phyloP scores from a whole-genome alignment of 2,888 invertebrate species.

The Rotaria socialis region DNA sequence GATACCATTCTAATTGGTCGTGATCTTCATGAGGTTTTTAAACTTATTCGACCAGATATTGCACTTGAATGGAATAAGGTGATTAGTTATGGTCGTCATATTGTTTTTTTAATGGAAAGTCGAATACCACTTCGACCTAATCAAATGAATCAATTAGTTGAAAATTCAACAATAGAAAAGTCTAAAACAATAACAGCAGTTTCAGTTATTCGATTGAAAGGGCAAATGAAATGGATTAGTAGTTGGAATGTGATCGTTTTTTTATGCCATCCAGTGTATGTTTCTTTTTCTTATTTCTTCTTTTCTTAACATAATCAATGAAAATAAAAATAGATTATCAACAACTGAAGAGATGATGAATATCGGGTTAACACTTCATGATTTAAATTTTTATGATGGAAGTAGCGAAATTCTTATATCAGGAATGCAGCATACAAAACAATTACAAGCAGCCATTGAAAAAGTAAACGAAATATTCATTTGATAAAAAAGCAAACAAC shows the following conservation, averaged over 20 bases:
- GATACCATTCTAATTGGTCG: background rate
- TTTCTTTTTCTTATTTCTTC: background rate
- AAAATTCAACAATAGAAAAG: background rate
- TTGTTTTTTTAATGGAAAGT: conserved; percentile 28
- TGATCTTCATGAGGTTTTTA: background rate
- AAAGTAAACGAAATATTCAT: background rate
- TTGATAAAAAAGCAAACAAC: too few relatives aligned
- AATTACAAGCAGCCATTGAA: conserved; percentile 45
- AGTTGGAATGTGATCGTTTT: conserved; percentile 38
- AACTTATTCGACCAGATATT: conserved; percentile 28
- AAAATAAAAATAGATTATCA: background rate
- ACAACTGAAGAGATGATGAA: conserved; percentile 69
- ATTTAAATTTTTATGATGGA: conserved; percentile 77
- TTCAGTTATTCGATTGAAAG: conserved; percentile 37
- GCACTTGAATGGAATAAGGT: background rate
- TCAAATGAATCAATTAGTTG: background rate
- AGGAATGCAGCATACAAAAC: conserved; percentile 72
- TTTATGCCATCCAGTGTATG: conserved; percentile 44
- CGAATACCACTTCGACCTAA: background rate
- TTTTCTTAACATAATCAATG: background rate
- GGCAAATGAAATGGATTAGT: conserved; percentile 45
- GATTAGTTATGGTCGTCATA: background rate
- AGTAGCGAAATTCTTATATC: conserved; percentile 76
- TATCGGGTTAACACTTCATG: conserved; percentile 74
- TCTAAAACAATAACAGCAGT: background rate